Conservation (phyloP, 1,140 invertebrate genomes). For the Drosophila subpulchrella region DNA sequence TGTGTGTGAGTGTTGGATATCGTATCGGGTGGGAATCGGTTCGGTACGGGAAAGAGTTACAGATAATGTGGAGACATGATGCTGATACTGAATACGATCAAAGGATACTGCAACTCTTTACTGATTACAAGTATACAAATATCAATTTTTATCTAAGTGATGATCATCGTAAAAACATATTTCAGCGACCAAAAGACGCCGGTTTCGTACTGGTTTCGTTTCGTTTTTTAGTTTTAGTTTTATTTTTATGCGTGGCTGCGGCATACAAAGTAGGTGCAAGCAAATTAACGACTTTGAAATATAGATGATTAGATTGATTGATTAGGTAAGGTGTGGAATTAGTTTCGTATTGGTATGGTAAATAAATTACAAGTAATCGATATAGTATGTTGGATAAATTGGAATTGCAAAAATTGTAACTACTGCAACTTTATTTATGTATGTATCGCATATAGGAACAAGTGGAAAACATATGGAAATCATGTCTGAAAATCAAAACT, state of each 20-base stretch:
- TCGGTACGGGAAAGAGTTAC: constrained; percentile 48
- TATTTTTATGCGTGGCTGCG: constrained; percentile 84
- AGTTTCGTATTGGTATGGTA: constrained; percentile 54
- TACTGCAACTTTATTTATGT: constrained; percentile 72
- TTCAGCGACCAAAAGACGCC: constrained; percentile 39
- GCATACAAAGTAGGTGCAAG: constrained; percentile 85
- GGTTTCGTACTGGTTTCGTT: constrained; percentile 46
- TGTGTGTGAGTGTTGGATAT: constrained; percentile 26
- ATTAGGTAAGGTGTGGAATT: constrained; percentile 57
- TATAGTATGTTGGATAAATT: constrained; percentile 75
- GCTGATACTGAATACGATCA: constrained; percentile 65
- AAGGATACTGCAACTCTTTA: constrained; percentile 44
- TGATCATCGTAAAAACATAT: constrained; percentile 47
- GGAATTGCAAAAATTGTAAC: constrained; percentile 75
- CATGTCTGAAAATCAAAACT: constrained; percentile 31
- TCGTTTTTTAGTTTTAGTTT: constrained; percentile 22
- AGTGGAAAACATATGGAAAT: constrained; percentile 30
- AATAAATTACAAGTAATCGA: constrained; percentile 78
- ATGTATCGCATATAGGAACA: constrained; percentile 64
- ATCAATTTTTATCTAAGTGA: constrained; percentile 42
- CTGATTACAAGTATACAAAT: constrained; percentile 42
- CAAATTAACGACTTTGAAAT: constrained; percentile 80
- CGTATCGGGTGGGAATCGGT: constrained; percentile 24
- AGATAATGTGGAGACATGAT: constrained; percentile 69
- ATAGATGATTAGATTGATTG: constrained; percentile 61